Evolutionary conservation across 2,113 vertebrate genomes (phyloP).

Genomic region (Phyllopteryx taeniolatus): DNA sequence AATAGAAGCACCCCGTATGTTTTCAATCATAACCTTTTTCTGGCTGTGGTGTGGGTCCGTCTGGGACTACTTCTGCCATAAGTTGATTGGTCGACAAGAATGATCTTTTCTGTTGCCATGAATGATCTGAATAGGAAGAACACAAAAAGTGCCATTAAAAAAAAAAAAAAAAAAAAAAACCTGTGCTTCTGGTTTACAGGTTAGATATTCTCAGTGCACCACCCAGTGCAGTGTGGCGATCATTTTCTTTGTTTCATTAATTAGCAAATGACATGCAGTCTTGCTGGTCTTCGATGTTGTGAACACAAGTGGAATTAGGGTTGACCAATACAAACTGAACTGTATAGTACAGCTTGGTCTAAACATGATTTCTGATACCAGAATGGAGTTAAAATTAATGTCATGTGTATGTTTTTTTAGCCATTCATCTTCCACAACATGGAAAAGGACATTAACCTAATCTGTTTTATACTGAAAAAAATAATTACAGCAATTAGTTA

Average conservation of each 20-base stretch:
- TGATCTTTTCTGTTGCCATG: not conserved
- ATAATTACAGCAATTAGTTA: not conserved
- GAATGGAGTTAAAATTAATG: no score
- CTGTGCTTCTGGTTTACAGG: constrained; percentile 1
- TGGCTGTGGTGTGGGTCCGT: no score
- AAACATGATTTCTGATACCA: no score
- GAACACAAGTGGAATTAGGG: not conserved
- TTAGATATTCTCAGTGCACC: not conserved
- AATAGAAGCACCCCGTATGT: no score
- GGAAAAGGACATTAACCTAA: not conserved
- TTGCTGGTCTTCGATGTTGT: not conserved
- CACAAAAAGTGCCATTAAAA: not conserved
- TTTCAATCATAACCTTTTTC: no score
- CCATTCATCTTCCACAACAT: not conserved
- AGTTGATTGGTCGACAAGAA: not conserved
- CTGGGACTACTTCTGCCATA: no score
- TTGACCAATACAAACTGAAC: not conserved
- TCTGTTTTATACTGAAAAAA: not conserved
- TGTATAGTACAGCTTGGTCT: no score
- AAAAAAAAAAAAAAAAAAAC: not conserved
- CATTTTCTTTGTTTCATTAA: constrained; percentile 1
- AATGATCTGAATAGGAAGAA: not conserved
- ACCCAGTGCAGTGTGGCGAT: not conserved
- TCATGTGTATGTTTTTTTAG: no score
- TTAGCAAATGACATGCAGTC: not conserved